Conservation (phyloP, 2,113 vertebrate species). For the Macrotus californicus region DNA sequence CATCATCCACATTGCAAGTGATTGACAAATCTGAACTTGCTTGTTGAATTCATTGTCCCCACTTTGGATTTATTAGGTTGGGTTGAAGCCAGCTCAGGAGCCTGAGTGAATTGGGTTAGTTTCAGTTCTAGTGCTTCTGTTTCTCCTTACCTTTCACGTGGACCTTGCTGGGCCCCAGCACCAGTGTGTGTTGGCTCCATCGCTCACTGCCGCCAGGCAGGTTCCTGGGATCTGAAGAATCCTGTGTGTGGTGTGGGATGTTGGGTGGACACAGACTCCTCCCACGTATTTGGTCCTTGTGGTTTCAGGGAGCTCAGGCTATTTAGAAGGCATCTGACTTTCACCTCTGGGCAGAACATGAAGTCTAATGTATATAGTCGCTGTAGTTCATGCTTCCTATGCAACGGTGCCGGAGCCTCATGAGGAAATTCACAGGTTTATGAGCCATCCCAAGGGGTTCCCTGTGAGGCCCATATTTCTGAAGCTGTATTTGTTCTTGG, state of each 20-base stretch:
- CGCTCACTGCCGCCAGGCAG: neutral
- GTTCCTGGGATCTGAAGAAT: neutral
- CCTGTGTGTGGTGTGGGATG: neutral
- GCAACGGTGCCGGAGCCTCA: accelerated
- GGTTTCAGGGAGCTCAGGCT: neutral
- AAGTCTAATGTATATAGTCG: neutral
- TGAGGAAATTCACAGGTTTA: neutral
- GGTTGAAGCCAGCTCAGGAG: neutral
- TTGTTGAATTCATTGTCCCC: neutral
- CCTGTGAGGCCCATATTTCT: neutral
- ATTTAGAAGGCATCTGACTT: neutral
- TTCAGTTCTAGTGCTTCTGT: neutral
- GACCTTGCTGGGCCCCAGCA: neutral
- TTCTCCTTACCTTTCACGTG: neutral
- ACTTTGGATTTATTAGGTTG: neutral
- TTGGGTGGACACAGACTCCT: neutral
- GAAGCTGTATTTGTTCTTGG: neutral
- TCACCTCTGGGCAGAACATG: neutral
- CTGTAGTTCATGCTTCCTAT: neutral
- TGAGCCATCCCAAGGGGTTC: neutral
- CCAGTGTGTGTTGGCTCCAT: accelerated
- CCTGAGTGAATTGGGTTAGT: neutral
- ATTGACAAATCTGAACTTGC: neutral
- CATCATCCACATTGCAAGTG: accelerated
- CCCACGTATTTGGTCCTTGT: neutral